Base-by-base conservation (phyloP, 1,140 invertebrate genomes). In the Solen grandis region DNA sequence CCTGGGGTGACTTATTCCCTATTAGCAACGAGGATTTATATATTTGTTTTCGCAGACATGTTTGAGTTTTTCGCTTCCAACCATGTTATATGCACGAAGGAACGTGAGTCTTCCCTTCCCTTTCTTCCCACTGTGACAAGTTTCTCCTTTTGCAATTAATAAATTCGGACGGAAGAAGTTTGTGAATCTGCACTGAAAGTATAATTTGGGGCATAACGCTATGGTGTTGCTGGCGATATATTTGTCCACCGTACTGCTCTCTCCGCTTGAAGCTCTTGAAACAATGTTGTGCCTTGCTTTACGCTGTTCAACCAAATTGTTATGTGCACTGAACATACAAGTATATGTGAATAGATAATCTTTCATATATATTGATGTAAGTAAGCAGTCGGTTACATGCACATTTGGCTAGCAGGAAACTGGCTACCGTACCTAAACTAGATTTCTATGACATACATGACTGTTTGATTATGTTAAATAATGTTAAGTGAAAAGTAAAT, bases 31-130 rank as follows among this genome's bases (percentile, higher is more conserved):
- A 59, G 92, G 92, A 50, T 92, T 92, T 84, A 84, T 80, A 33
- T 82, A 90, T 87, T 93, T 93, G 74, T 92, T 93, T 68, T 93
- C 93, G 14, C 93, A 81, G 16, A 93, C 73, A 38, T 90, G 89
- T 70, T 88, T 88, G 8, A 91, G 73, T 88, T 93, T 93, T 74
- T 93, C 90, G 35, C 87, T 88, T 8, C 92, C 92, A 27, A 82
- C 84, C 86, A 90, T 90, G 84, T 93, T 93, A 57, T 85, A 66
- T 52, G 79, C 87, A 27, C 93, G 66, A 52, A 93, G 83, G 65
- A 93, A 74, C 41, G 92, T 93, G 16, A 93, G 69, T 68, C 92
- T 83, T 73, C 92, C 89, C 89, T 93, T 93, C 16, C 83, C 88
- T 29, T 88, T 69, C 81, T 93, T 93, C 10, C 91, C 69, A 55